Evolutionary conservation across 2,797 vertebrate species (phyloP).

Genomic region (Scomberomorus guttatus): DNA sequence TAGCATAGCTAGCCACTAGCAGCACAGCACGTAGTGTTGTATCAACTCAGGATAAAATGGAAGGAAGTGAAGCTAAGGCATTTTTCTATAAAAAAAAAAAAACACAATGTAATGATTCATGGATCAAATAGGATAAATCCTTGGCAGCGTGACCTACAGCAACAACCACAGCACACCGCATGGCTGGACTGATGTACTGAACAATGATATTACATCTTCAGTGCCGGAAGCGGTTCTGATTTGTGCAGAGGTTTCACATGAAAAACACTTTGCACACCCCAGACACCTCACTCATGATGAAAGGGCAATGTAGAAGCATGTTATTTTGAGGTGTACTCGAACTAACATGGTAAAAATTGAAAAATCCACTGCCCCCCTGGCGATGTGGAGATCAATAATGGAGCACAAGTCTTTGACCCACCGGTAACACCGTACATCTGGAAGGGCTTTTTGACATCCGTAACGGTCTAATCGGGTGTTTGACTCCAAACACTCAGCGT

Average conservation of each 20-base stretch:
- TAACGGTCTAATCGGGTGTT: slow-evolving; percentile 70
- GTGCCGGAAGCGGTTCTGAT: slow-evolving; percentile 51
- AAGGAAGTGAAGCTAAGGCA: slow-evolving; percentile 23
- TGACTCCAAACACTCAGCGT: slow-evolving; percentile 73
- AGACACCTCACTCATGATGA: slow-evolving; percentile 53
- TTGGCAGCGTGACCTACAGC: slow-evolving; percentile 47
- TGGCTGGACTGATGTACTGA: slow-evolving; percentile 37
- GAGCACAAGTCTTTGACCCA: slow-evolving; percentile 62
- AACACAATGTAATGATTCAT: slow-evolving; percentile 33
- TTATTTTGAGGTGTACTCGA: slow-evolving; percentile 62
- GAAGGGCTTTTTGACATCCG: slow-evolving; percentile 62
- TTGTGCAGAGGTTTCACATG: slow-evolving; percentile 31
- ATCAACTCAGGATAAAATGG: not conserved
- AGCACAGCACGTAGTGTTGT: not conserved
- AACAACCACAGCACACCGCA: slow-evolving; percentile 7
- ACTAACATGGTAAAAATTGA: slow-evolving; percentile 60
- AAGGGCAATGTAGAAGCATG: slow-evolving; percentile 50
- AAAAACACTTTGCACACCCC: slow-evolving; percentile 47
- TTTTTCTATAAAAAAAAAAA: slow-evolving; percentile 13
- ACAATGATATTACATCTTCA: slow-evolving; percentile 65
- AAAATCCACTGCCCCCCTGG: slow-evolving; percentile 17
- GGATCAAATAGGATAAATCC: slow-evolving; percentile 47
- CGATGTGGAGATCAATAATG: slow-evolving; percentile 65
- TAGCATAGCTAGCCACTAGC: not conserved
- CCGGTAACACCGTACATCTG: slow-evolving; percentile 47